phyloP scores from a whole-genome alignment of 2,113 vertebrate genomes.

The Pogonocichla stellata region DNA sequence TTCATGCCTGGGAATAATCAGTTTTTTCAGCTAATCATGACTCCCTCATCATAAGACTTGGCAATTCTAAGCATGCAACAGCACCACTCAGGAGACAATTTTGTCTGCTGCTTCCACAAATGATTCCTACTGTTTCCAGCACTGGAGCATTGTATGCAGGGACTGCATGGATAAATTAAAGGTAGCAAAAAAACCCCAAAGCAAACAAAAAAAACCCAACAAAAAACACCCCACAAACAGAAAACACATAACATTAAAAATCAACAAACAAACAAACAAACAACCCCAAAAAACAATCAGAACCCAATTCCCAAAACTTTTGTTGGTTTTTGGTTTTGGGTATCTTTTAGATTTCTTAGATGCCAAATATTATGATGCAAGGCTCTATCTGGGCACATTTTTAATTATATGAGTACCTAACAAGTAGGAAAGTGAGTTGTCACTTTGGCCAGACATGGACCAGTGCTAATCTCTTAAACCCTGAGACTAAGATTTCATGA shows the following conservation, averaged over 20 bases:
- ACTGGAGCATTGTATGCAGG: neutral
- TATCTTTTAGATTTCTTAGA: neutral
- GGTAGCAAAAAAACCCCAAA: neutral
- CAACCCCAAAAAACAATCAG: neutral
- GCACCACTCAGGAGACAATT: neutral
- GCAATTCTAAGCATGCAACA: neutral
- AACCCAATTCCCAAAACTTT: neutral
- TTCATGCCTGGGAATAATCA: neutral
- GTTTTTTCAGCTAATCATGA: neutral
- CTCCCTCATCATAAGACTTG: neutral
- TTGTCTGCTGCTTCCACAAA: neutral
- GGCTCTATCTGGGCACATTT: neutral
- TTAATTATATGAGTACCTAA: neutral
- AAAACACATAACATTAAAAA: no score
- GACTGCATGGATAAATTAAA: neutral
- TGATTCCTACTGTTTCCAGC: neutral
- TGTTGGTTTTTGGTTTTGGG: neutral
- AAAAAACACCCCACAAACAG: neutral
- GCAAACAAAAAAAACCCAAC: neutral
- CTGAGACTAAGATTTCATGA: neutral
- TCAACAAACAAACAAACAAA: no score
- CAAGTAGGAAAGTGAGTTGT: neutral
- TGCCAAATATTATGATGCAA: accelerated
- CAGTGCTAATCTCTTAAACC: neutral
- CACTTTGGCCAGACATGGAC: neutral